Evolutionary conservation across 35 echinoderm and acorn worm species (phyloP).

Genomic region (Patiria miniata): DNA sequence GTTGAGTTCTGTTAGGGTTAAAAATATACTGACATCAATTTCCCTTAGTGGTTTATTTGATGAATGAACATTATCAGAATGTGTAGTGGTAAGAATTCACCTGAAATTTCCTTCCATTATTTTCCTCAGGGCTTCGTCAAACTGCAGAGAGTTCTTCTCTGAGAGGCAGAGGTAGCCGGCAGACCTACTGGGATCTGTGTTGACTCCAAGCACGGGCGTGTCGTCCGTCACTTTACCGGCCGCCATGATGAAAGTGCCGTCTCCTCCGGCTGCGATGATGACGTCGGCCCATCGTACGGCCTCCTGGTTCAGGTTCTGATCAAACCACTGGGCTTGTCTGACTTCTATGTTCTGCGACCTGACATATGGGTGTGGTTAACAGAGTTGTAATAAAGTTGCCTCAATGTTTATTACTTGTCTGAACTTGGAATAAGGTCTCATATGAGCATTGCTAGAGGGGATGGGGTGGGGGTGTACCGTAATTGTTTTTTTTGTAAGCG

Average conservation of each 20-base stretch:
- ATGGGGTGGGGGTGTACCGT: too few species aligned
- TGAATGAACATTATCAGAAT: not conserved
- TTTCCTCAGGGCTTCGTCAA: conserved; percentile 55
- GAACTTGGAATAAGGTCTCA: not conserved
- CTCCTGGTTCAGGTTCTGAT: conserved; percentile 54
- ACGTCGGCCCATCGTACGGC: conserved; percentile 70
- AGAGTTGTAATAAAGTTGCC: too few species aligned
- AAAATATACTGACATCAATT: too few species aligned
- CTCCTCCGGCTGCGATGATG: conserved; percentile 90
- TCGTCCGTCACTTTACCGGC: conserved; percentile 80
- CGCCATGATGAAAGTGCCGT: conserved; percentile 86
- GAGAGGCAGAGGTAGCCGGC: conserved; percentile 90
- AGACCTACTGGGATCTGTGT: conserved; percentile 75
- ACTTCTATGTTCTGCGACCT: conserved; percentile 64
- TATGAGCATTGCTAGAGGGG: too few species aligned
- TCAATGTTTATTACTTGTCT: not conserved
- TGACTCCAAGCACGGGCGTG: conserved; percentile 86
- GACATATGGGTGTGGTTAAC: not conserved
- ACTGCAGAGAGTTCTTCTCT: conserved; percentile 61
- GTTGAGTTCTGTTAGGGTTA: too few species aligned
- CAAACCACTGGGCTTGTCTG: conserved; percentile 39
- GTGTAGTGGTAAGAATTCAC: too few species aligned
- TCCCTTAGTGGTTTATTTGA: not conserved
- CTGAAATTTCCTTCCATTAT: conserved; percentile 70
- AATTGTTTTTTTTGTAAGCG: too few species aligned